A percentile compares a stretch with the other conserved stretches of the same genome.
These are phyloP conservation scores for Galendromus occidentalis DNA, from an alignment of 1,140 invertebrate genomes.

Conservation along the genomic window DNA sequence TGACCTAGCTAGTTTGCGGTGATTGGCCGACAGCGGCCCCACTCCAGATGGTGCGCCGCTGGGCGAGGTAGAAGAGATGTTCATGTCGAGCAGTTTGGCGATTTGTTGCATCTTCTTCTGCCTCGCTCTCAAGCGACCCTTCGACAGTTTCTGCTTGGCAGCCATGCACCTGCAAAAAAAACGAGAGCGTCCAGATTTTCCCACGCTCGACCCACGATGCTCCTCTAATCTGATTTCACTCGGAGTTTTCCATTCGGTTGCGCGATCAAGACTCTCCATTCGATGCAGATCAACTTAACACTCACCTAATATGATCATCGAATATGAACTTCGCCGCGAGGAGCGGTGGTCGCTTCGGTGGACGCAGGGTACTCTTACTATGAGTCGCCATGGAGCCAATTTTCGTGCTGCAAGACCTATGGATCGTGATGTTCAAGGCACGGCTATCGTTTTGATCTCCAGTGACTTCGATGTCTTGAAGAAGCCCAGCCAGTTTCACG, in stretches of 20 bases:
- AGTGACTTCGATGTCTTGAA: conserved; percentile 45
- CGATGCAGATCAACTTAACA: conserved; percentile 42
- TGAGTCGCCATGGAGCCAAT: conserved; percentile 20
- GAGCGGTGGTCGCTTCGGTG: conserved; percentile 34
- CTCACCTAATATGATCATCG: conserved; percentile 94
- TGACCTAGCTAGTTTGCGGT: background rate
- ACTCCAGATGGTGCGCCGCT: background rate
- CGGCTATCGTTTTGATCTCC: conserved; percentile 89
- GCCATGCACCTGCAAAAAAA: conserved; percentile 30
- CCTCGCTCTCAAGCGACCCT: conserved; percentile 77
- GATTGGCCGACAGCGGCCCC: background rate
- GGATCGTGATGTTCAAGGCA: conserved; percentile 83
- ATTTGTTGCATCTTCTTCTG: conserved; percentile 90
- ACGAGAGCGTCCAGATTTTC: too few relatives aligned
- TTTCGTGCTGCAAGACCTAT: conserved; percentile 45
- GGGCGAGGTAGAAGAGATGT: background rate
- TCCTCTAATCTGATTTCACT: too few relatives aligned
- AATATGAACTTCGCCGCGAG: conserved; percentile 84
- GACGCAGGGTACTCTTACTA: conserved; percentile 34
- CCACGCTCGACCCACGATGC: too few relatives aligned
- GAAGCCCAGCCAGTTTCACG: conserved; percentile 61
- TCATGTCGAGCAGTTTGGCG: conserved; percentile 64
- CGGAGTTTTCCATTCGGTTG: too few relatives aligned
- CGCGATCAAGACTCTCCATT: too few relatives aligned
- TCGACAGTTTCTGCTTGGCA: conserved; percentile 46